Conservation (phyloP, 1,140 invertebrate genomes). For the Achatina immaculata region DNA sequence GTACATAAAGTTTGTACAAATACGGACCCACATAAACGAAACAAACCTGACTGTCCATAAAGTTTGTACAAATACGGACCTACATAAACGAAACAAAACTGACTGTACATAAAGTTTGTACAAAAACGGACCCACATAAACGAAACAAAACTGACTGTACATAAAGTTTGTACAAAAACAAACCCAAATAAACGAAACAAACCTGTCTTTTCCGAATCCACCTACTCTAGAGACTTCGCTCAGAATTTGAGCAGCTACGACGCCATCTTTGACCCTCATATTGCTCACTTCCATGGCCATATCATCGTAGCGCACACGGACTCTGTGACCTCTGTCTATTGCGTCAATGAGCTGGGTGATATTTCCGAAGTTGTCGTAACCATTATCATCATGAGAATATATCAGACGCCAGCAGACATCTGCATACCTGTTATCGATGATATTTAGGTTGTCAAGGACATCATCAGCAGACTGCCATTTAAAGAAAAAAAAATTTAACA, state of each 20-base stretch:
- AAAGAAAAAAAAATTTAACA: too few relatives aligned
- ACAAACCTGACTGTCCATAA: too few relatives aligned
- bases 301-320: constrained; percentile 38
- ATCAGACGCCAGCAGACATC: constrained; percentile 41
- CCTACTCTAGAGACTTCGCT: constrained; percentile 34
- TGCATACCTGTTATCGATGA: constrained; percentile 32
- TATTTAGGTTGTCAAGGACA: not conserved
- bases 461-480: not conserved
- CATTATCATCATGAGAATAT: constrained; percentile 36
- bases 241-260: constrained; percentile 36
- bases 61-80: too few relatives aligned
- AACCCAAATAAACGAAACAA: too few relatives aligned
- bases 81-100: too few relatives aligned
- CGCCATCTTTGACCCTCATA: constrained; percentile 29
- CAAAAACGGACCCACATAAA: too few relatives aligned
- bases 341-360: constrained; percentile 29
- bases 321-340: constrained; percentile 32
- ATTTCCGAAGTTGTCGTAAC: constrained; percentile 24
- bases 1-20: too few relatives aligned
- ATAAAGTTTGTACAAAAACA: constrained; percentile 11
- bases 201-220: constrained; percentile 18
- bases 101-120: too few relatives aligned
- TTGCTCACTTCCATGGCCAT: constrained; percentile 42
- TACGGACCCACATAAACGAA: too few relatives aligned
- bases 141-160: not conserved